Base-by-base conservation (phyloP, 1,140 invertebrate species). In the Pseudomyrmex pallidus region DNA sequence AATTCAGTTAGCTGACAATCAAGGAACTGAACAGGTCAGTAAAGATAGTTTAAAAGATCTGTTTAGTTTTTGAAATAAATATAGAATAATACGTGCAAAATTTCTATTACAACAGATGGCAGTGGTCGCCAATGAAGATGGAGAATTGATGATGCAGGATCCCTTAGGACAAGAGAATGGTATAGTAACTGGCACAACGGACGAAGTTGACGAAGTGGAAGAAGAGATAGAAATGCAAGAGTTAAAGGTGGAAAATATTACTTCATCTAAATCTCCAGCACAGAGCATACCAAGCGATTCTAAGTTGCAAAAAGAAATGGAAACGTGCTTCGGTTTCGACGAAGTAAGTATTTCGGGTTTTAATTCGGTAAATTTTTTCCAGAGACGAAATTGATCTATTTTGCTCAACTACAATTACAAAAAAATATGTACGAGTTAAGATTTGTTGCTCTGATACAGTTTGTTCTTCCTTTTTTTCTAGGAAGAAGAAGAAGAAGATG, bases 291-390 rank as follows among this genome's bases (percentile, higher is more conserved):
- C 90, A 93, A 95, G 83, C 82, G 94, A 93, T 86, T 92, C 90
- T 85, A 96, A 92, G 94, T 92, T 90, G 85, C 95, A 90, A 20
- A 96, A 96, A 87, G 97, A 97, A 89, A 97, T 97, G 94, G 95
- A 96, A 88, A 97, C 96, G 56, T 98, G 97, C 91, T 98, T 98
- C 92, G 97, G 97, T 17, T 98, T 98, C 94, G 97, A 98, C 93
- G 97, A 97, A 91, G 95, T 96, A 92, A 90, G 77, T 86, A 46
- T 50, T 63, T 15, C 8, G n/a, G 5, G 22, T 74, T 82, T 50
- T 66, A 35, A 9, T 25, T 25, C 25, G 3, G 2, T 73, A 20
- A 72, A 2, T 52, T 56, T 46, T 74, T 70, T 82, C 63, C 48
- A 25, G 5, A 25, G 67, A 56, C 2, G 12, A 77, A 9, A 17